A percentile compares a stretch with the other conserved stretches of the same genome.
Conservation (phyloP, 2,113 vertebrate genomes). For the Mormyrus lacerda region DNA sequence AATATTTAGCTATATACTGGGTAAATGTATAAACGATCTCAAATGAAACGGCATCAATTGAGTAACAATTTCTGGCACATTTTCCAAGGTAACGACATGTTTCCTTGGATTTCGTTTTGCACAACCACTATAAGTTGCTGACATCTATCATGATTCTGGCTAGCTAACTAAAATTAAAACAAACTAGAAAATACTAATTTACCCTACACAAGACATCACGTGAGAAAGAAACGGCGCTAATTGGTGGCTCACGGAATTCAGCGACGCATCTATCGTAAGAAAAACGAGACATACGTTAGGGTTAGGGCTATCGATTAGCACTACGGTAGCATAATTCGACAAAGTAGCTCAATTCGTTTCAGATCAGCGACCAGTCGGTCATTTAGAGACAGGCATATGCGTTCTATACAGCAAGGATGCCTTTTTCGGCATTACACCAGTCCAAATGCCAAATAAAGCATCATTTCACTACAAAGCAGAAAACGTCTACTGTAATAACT, state of each 20-base stretch:
- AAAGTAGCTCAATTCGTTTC: too few species aligned
- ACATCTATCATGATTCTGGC: neutral
- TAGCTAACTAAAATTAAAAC: neutral
- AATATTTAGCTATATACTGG: neutral
- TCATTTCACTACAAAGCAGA: neutral
- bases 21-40: neutral
- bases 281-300: too few species aligned
- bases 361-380: too few species aligned
- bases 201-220: neutral
- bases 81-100: neutral
- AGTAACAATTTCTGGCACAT: neutral
- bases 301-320: too few species aligned
- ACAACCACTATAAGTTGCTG: neutral
- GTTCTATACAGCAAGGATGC: too few species aligned
- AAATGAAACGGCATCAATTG: neutral
- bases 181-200: neutral
- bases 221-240: neutral
- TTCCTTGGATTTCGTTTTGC: neutral
- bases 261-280: too few species aligned
- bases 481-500: neutral
- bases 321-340: too few species aligned
- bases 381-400: too few species aligned
- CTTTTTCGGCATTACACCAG: too few species aligned
- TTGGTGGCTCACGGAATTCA: neutral
- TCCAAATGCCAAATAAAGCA: neutral